A percentile compares a stretch with the other conserved stretches of the same genome.
These are phyloP conservation scores for Phylloscopus whistleri DNA, from an alignment of 2,113 vertebrate species.

Conservation along the genomic window DNA sequence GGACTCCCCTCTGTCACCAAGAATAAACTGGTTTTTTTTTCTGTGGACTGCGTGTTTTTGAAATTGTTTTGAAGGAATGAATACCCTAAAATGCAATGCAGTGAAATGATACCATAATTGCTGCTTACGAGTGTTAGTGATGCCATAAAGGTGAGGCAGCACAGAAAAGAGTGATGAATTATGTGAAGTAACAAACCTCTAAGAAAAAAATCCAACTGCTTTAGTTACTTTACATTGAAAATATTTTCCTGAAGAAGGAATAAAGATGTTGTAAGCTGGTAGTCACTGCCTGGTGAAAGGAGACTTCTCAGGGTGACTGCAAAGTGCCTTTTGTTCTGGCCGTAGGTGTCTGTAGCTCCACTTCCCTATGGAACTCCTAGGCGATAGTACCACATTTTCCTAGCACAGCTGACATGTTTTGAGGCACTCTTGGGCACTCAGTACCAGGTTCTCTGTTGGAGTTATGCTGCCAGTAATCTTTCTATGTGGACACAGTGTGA, in stretches of 20 bases:
- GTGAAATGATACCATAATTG: background rate
- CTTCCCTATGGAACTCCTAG: background rate
- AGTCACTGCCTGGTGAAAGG: background rate
- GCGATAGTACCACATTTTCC: background rate
- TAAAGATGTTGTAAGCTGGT: background rate
- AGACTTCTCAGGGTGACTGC: background rate
- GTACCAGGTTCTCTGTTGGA: background rate
- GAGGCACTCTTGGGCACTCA: background rate
- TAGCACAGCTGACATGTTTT: background rate
- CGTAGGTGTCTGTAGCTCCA: background rate
- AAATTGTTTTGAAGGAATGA: background rate
- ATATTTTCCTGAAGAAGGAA: background rate
- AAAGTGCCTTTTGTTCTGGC: background rate
- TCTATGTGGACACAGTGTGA: no score
- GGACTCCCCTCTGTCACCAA: background rate
- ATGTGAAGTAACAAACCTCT: background rate
- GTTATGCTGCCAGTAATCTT: background rate
- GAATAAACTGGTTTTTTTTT: background rate
- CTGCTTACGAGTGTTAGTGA: background rate
- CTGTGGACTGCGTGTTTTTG: background rate
- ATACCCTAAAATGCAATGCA: background rate
- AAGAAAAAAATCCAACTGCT: background rate
- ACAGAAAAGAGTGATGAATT: background rate
- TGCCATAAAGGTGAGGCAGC: background rate
- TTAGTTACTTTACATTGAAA: background rate